These are phyloP conservation scores for Parelbella ahira DNA, from an alignment of 2,888 invertebrate species.

Conservation along the genomic window DNA sequence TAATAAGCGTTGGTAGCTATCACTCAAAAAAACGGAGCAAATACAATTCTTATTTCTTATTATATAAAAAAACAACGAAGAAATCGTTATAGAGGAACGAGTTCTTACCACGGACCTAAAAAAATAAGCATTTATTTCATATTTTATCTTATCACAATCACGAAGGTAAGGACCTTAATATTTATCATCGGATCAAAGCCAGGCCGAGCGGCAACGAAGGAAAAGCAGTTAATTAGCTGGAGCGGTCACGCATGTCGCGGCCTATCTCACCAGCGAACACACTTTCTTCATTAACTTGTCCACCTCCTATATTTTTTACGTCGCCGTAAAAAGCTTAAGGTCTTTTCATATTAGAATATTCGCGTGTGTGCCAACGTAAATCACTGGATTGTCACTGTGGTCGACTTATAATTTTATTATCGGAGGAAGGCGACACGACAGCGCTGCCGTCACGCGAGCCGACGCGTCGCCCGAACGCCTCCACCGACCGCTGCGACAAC, in stretches of 20 bases:
- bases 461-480: slow-evolving; percentile 42
- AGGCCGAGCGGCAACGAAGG: slow-evolving; percentile 27
- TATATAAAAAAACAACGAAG: slow-evolving; percentile 17
- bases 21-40: too few relatives aligned
- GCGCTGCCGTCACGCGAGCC: slow-evolving; percentile 60
- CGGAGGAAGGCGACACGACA: slow-evolving; percentile 74
- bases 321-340: slow-evolving; percentile 60
- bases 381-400: slow-evolving; percentile 80
- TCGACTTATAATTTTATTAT: slow-evolving; percentile 80
- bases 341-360: slow-evolving; percentile 72
- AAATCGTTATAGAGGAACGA: slow-evolving; percentile 17
- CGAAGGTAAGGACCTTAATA: slow-evolving; percentile 29
- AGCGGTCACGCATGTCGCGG: slow-evolving; percentile 54
- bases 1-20: too few relatives aligned
- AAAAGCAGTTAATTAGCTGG: slow-evolving; percentile 46
- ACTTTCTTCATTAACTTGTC: slow-evolving; percentile 75
- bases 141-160: slow-evolving; percentile 34
- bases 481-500: slow-evolving; percentile 41
- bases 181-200: slow-evolving; percentile 35
- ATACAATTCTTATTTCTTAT: too few relatives aligned
- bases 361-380: slow-evolving; percentile 77
- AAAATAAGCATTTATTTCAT: slow-evolving; percentile 29
- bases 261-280: slow-evolving; percentile 60
- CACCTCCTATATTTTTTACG: slow-evolving; percentile 62
- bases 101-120: slow-evolving; percentile 20